Evolutionary conservation across 1,140 invertebrate species (phyloP), one percentile per base, ranked within the genome.

Genomic region (Piezodorus guildinii): DNA sequence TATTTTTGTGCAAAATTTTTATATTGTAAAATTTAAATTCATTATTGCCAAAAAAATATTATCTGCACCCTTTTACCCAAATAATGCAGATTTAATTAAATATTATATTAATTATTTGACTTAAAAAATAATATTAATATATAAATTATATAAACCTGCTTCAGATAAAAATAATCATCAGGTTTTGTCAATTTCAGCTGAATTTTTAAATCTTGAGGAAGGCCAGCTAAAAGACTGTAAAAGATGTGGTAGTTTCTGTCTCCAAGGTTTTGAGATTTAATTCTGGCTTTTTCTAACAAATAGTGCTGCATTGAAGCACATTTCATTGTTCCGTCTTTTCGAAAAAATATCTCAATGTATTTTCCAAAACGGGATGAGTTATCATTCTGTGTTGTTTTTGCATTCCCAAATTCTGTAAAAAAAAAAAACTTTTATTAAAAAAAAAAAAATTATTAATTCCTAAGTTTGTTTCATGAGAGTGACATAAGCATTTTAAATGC

Each of bases 231-330:
- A 79, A 98, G 86, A 68, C 89, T 88, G 74, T 97, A 97, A 75
- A 97, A 96, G 67, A 96, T 91, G 71, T 97, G 94, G 74, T 96
- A 97, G 75, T 97, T 97, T 67, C 94, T 80, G 75, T 98, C 94
- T 64, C 91, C 90, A 27, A 81, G 78, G 68, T 85, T 92, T 72
- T 94, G 91, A 34, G 84, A 84, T 15, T 96, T 92, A 45, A 98
- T 90, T 45, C 94, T 78, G 16, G 92, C 95, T 75, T 97, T 97
- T 74, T 98, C 95, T 66, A 98, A 76, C 39, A 98, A 76, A 78
- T 97, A 98, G 72, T 97, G 93, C 68, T 96, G 91, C 60, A 98
- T 96, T 72, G 85, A 87, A 0, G 94, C 94, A 0, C 94, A 93
- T 77, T 95, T 90, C 66, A 98, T 96, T 10, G 83, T 79, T 23